Evolutionary conservation across 1,140 invertebrate species (phyloP).

Genomic region (Drosophila triauraria): DNA sequence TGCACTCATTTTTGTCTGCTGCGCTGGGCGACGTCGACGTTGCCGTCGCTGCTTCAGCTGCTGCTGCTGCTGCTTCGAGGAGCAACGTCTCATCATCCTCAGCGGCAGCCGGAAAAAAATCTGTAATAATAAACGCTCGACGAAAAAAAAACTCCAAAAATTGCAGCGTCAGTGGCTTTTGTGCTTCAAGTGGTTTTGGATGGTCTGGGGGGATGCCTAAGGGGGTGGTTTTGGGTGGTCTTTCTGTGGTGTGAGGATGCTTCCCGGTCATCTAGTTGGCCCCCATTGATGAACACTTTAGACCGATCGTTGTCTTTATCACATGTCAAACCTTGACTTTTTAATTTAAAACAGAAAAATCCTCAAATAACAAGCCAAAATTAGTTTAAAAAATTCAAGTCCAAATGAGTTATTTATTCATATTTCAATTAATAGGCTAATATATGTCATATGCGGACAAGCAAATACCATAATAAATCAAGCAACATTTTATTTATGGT

Average conservation of each 20-base stretch:
- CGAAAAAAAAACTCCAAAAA: constrained; percentile 76
- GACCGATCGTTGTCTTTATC: constrained; percentile 38
- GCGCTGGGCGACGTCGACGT: constrained; percentile 59
- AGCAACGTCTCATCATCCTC: constrained; percentile 63
- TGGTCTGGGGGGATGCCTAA: constrained; percentile 22
- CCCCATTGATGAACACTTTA: constrained; percentile 29
- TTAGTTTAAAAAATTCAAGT: neutral
- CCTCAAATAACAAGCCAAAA: neutral
- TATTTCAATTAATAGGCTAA: neutral
- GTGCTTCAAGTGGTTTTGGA: constrained; percentile 70
- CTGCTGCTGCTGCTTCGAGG: constrained; percentile 59
- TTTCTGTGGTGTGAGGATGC: neutral
- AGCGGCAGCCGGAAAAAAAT: constrained; percentile 59
- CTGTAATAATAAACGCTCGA: constrained; percentile 82
- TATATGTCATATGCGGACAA: neutral
- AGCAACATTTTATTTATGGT: neutral
- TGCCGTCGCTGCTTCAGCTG: constrained; percentile 39
- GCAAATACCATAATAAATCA: neutral
- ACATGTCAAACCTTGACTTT: neutral
- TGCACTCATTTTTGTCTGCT: constrained; percentile 85
- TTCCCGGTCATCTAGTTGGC: constrained; percentile 36
- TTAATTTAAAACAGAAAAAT: too few species aligned
- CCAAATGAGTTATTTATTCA: too few species aligned
- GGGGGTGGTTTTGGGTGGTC: neutral
- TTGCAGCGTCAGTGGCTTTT: constrained; percentile 84